Conservation (phyloP, 1,140 invertebrate species). For the Glossosoma conforme region DNA sequence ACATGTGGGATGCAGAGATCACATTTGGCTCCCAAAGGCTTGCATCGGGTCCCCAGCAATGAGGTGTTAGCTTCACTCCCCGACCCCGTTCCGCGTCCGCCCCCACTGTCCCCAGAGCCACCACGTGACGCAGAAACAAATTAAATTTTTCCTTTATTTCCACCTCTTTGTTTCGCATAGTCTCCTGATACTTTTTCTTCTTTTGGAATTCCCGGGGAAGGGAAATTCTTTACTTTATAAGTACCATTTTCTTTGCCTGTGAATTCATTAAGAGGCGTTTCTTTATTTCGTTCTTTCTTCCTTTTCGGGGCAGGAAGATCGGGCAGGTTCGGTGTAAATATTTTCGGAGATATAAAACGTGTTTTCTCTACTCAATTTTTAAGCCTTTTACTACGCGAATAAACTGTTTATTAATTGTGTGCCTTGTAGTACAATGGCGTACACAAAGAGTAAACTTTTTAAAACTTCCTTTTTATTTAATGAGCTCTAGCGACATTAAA, state of each 20-base stretch:
- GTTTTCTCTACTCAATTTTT: too few species aligned
- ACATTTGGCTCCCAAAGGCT: background rate
- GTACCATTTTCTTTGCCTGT: background rate
- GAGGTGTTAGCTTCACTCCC: too few species aligned
- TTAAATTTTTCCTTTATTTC: slow-evolving; percentile 3
- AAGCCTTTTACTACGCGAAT: too few species aligned
- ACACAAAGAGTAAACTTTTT: too few species aligned
- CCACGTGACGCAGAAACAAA: slow-evolving; percentile 4
- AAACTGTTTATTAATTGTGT: too few species aligned
- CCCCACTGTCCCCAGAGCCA: background rate
- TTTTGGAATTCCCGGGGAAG: background rate
- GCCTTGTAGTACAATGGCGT: too few species aligned
- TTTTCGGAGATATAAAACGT: too few species aligned
- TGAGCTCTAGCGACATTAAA: too few species aligned
- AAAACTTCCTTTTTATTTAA: too few species aligned
- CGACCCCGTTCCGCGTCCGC: background rate
- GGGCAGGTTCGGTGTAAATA: too few species aligned
- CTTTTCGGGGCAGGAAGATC: too few species aligned
- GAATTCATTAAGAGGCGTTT: slow-evolving; percentile 3
- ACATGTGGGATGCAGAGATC: background rate
- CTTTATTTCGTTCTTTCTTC: too few species aligned
- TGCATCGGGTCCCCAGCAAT: background rate
- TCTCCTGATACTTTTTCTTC: slow-evolving; percentile 5
- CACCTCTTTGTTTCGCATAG: slow-evolving; percentile 2
- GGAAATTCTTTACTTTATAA: background rate